phyloP scores from a whole-genome alignment of 1,140 invertebrate species.

The Leucophenga varia region DNA sequence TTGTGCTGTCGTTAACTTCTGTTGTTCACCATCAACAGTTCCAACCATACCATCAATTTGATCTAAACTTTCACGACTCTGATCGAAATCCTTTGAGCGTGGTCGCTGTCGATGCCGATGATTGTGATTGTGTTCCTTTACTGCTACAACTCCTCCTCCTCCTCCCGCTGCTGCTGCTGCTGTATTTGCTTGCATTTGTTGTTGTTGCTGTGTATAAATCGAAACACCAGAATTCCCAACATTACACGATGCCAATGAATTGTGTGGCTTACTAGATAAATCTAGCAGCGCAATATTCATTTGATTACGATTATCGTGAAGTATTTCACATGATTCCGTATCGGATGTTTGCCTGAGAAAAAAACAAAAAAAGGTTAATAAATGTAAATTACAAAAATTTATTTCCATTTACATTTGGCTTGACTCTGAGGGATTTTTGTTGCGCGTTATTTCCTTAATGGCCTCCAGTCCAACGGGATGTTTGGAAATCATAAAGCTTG shows the following conservation, averaged over 20 bases:
- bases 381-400: background rate
- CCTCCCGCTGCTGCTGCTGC: background rate
- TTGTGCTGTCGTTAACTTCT: slow-evolving; percentile 14
- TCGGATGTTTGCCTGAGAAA: slow-evolving; percentile 52
- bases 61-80: slow-evolving; percentile 49
- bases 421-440: slow-evolving; percentile 53
- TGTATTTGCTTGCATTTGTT: slow-evolving; percentile 1
- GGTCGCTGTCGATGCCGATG: slow-evolving; percentile 41
- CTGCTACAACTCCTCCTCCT: no score
- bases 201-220: no score
- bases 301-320: slow-evolving; percentile 50
- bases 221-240: no score
- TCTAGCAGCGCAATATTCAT: slow-evolving; percentile 43
- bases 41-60: slow-evolving; percentile 19
- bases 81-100: slow-evolving; percentile 46
- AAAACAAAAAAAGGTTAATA: slow-evolving; percentile 1
- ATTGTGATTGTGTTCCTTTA: slow-evolving; percentile 30
- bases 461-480: slow-evolving; percentile 55
- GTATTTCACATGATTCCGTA: slow-evolving; percentile 54
- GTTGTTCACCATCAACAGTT: slow-evolving; percentile 11
- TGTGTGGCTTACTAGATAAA: slow-evolving; percentile 4
- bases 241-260: slow-evolving; percentile 14
- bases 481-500: slow-evolving; percentile 52
- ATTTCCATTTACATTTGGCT: slow-evolving; percentile 52
- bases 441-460: slow-evolving; percentile 55